Evolutionary conservation across 2,113 vertebrate species (phyloP), one percentile per base, ranked within the genome.

Genomic region (Salvelinus sp.): DNA sequence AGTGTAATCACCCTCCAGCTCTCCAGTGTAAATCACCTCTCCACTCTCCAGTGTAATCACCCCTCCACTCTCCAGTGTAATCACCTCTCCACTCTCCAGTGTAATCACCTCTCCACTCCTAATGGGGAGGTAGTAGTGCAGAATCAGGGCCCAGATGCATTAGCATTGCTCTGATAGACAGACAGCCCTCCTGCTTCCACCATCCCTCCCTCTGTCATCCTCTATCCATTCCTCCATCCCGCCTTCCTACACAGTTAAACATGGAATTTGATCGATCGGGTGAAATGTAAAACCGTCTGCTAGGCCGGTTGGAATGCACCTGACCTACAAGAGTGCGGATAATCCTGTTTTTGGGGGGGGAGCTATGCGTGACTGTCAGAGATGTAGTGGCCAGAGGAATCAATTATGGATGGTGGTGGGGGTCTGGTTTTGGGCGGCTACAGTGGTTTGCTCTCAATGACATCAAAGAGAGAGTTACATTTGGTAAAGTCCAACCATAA

Each of bases 111-210:
- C 7, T 83, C 76, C 76, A 87, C 78, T 64, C 75, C 62, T 89
- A 89, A 92, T 90, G 88, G 86, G 66, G 77, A 69, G 66, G 1
- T 10, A 76, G 74, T 83, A 71, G 79, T 83, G 82, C 82, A 12
- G 72, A 85, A 77, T 86, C 70, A 86, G 79, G 50, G 50, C 75
- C 69, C 75, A 77, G 82, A 77, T 10, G 0, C 87, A 89, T 89
- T 91, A 85, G 75, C 5, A n/a, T 76, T 63, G 27, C 72, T 71
- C 65, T 13, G 48, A 75, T 50, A 33, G 47, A 60, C 22, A 3
- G 2, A 44, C 38, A 44, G 38, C 38, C 2, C 9, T 27, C 14
- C 65, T 28, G 3, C 12, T 23, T 28, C 65, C 18, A 9, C 38
- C 38, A 44, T 10, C 9, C 38, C 7, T 44, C 25, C 28, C 14